Base-by-base conservation (phyloP, 2,113 vertebrate genomes). In the Syngnathus scovelli region DNA sequence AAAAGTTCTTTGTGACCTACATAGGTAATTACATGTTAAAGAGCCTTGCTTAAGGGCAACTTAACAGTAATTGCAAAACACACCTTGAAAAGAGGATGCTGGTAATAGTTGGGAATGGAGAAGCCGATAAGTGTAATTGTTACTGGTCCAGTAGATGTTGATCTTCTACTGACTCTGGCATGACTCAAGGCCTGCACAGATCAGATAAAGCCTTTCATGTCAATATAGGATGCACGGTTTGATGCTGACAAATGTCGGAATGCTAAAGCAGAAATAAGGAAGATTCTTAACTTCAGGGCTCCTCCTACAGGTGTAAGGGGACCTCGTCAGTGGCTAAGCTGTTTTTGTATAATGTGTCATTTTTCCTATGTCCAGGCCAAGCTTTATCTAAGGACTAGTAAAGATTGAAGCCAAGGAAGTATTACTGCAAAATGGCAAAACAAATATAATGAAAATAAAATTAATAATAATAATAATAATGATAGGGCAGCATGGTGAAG, bases 11-110 rank as follows among this genome's bases (percentile, higher is more conserved):
- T 13, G 4, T 3, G 9, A 61, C 48, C 64, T 10, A 11, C 67
- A 49, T 54, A 79, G 63, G 72, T 82, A 83, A 81, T 81, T 77
- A 83, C 48, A 82, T 71, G 79, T 71, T 75, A 61, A 63, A 21
- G 60, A 60, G 67, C 41, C 41, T 80, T 73, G 71, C 78, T 83
- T 61, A 11, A 69, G 76, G 71, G 81, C 64, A 74, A 61, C 18
- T 75, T 62, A 70, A 51, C 61, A 60, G 52, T 70, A 69, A 79
- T 73, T 72, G 59, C 72, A 19, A 73, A 79, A 60, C 63, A 71
- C 59, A 66, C 48, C 10, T 75, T 65, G 61, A 58, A 10, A 54
- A 13, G 56, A 72, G 77, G 76, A 74, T 52, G 74, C 61, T 11
- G 54, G 6, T 61, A 41, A 63, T 56, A 48, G 43, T 58, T 38